Evolutionary conservation across 2,113 vertebrate genomes (phyloP), one percentile per base, ranked within the genome.

Genomic region (Rhea pennata): DNA sequence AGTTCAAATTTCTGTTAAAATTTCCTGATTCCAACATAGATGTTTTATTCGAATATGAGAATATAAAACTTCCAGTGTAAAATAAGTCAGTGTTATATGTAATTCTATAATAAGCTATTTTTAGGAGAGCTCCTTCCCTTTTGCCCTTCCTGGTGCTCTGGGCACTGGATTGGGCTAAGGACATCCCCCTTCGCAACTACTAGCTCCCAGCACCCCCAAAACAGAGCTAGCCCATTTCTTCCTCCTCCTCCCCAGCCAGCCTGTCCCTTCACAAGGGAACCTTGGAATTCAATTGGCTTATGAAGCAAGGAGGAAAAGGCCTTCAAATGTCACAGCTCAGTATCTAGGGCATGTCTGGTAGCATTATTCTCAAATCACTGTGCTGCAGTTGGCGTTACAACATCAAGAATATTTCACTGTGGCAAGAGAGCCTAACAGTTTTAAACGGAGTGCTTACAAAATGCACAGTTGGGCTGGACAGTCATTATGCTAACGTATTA

Each of bases 361-460:
- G 88, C 46, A 67, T 95, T 78, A 95, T 44, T 90, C 75, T 91
- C 84, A 96, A 92, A 91, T 61, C 73, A 58, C 39, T 73, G 29
- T 71, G 70, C 65, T 92, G 69, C 69, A 74, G 53, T 72, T 79
- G 9, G 46, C 76, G 40, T 58, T 77, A 82, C 39, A 89, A 61
- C 64, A 86, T 31, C 29, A 89, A 89, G 53, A 92, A 70, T 5
- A 24, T 67, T 86, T 88, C 50, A 23, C 42, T 72, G 40, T 74
- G 51, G 53, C 70, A 90, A 91, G 51, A 67, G 0, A 94, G 46
- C 42, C 62, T 50, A 74, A 46, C 6, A 20, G 46, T 51, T 92
- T 87, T 65, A 90, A 91, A 85, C 27, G 2, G 12, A 91, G 36
- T 42, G 20, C 39, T 73, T 65, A 36, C 64, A 88, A 88, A 50